Conservation (phyloP, 1,140 invertebrate genomes). For the Temnothorax longispinosus region DNA sequence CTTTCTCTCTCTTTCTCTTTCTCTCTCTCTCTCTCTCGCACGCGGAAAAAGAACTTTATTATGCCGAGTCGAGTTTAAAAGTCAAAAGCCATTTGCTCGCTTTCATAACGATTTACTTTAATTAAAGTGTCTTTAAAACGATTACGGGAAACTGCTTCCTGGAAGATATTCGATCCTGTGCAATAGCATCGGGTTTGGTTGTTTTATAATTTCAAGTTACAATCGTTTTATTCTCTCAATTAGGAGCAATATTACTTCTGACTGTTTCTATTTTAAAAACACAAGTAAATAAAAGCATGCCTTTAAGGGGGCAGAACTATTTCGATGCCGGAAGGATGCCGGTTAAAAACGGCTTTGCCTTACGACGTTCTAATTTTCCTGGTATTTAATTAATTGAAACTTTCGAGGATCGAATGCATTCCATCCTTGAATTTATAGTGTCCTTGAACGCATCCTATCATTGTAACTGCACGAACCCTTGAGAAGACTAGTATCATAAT, state of each 20-base stretch:
- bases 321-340: not conserved
- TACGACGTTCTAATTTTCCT: not conserved
- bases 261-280: not conserved
- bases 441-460: slow-evolving; percentile 37
- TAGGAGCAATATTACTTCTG: slow-evolving; percentile 4
- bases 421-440: slow-evolving; percentile 42
- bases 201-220: slow-evolving; percentile 30
- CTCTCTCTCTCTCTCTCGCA: not conserved
- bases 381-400: slow-evolving; percentile 26
- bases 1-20: not conserved
- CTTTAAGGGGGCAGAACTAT: not conserved
- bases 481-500: slow-evolving; percentile 63
- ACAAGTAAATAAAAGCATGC: not conserved
- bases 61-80: slow-evolving; percentile 41
- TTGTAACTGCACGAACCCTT: slow-evolving; percentile 26
- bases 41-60: slow-evolving; percentile 39
- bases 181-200: not conserved
- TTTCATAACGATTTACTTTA: slow-evolving; percentile 57
- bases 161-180: slow-evolving; percentile 28
- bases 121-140: slow-evolving; percentile 52
- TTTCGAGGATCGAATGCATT: not conserved
- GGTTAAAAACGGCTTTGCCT: not conserved
- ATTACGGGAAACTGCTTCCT: slow-evolving; percentile 26
- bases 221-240: slow-evolving; percentile 34
- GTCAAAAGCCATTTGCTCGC: slow-evolving; percentile 38